Evolutionary conservation across 2,113 vertebrate genomes (phyloP), one percentile per base, ranked within the genome.

Genomic region (Podarcis cretensis): DNA sequence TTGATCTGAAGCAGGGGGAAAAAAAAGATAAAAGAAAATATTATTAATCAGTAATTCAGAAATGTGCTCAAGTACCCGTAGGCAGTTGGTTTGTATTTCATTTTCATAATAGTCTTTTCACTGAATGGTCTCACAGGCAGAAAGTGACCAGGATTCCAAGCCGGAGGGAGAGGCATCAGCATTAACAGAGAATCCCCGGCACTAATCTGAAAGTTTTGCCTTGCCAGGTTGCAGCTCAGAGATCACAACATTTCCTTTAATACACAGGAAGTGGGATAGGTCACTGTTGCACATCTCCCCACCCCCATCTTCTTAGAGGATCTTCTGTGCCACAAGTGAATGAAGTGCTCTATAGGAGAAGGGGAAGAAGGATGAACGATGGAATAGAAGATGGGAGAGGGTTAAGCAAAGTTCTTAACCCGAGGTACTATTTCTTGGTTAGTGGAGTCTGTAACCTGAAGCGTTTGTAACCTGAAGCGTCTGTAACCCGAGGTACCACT

Each of bases 41-140:
- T 83, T 68, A 83, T 83, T 82, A 77, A 86, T 86, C 79, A 68
- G 78, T 83, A 82, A 76, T 82, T 77, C 74, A 86, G 73, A 86
- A 77, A 86, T 59, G 4, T 20, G 68, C 79, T 83, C 71, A 37
- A 5, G 30, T 57, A 63, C 79, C 89, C 73, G 16, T 25, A 40
- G 80, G 71, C 57, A 86, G 68, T 66, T 4, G 40, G 16, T 54
- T 90, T 90, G 40, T 25, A 30, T 82, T 90, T 86, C 32, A 76
- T 82, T 86, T 74, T 76, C 10, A 12, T 37, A 71, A 74, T 30
- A 54, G 68, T 21, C 37, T 85, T 85, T 85, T 85, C 40, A 73
- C 37, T 79, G 76, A 63, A 59, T 43, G 30, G 37, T 76, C 27
- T 65, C 30, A 66, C 12, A 48, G 30, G 80, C 14, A 75, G 75